Base-by-base conservation (phyloP, 1,140 invertebrate species). In the Temnothorax curvispinosus region DNA sequence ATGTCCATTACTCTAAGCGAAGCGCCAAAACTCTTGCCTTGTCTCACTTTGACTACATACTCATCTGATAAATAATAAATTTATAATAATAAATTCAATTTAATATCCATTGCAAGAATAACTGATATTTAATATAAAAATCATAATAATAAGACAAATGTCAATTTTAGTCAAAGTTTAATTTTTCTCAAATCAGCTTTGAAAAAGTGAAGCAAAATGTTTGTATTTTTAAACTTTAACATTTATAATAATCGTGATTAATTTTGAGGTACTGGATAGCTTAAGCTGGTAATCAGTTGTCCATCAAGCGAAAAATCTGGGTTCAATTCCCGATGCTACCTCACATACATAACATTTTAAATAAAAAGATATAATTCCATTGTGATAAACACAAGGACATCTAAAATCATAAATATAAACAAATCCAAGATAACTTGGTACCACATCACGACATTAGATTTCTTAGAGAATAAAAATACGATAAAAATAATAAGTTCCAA, bases 1-100 rank as follows among this genome's bases (percentile, higher is more conserved):
- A 98, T 97, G 92, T 98, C 97, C 71, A 97, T 93, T 0, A 97
- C 97, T 85, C 95, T 96, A 7, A 97, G 89, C 7, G 96, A 94
- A 77, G 95, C 94, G 44, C 96, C 96, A 75, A 97, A 95, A 88
- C 96, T 96, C 78, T 96, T 96, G 52, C 95, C 95, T 86, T 97
- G 95, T 89, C 96, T 96, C 1, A 98, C 94, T 92, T 97, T 96
- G 69, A 95, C 95, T 69, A 97, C 94, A 92, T 97, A 97, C 93
- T 98, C 96, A 92, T 96, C 95, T 96, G 84, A 35, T 47, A 21
- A 82, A 81, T 27, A 41, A 67, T 80, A 27, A 27, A 27, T 27
- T 27, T 27, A 27, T 27, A 27, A 27, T 27, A 13, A 54, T 41
- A 38, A 67, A 38, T 41, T 69, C 35, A 54, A 54, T 41, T 69